phyloP scores from a whole-genome alignment of 2,113 vertebrate genomes.

The Callipepla californica region DNA sequence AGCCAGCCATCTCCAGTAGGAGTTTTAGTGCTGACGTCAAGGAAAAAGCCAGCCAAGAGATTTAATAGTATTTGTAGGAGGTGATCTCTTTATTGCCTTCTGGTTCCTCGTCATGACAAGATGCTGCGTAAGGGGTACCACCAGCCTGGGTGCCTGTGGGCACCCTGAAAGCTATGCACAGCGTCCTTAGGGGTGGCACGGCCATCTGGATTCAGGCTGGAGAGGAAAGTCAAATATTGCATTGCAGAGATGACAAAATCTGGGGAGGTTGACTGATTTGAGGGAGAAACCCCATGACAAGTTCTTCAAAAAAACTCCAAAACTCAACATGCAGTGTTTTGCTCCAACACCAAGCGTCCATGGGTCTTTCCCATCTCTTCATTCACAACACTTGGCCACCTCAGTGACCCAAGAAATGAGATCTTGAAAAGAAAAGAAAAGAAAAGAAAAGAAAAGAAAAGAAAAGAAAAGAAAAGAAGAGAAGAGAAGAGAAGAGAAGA shows the following conservation, averaged over 20 bases:
- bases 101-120: not conserved
- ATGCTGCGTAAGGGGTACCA: fast-evolving
- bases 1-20: not conserved
- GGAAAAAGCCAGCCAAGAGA: not conserved
- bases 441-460: too few relatives aligned
- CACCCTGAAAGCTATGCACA: not conserved
- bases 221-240: not conserved
- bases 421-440: not conserved
- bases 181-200: fast-evolving
- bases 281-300: not conserved
- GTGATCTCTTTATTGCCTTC: conserved; percentile 53
- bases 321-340: not conserved
- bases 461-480: too few relatives aligned
- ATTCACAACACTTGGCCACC: not conserved
- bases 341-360: not conserved
- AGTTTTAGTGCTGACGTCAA: conserved; percentile 47
- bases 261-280: not conserved
- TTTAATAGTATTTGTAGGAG: conserved; percentile 57
- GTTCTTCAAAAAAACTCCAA: not conserved
- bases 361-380: not conserved
- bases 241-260: not conserved
- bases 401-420: not conserved
- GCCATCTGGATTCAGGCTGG: not conserved
- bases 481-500: too few relatives aligned
- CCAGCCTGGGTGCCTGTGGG: not conserved